Conservation (phyloP, 2,888 invertebrate species). For the Harpalus rufipes region DNA sequence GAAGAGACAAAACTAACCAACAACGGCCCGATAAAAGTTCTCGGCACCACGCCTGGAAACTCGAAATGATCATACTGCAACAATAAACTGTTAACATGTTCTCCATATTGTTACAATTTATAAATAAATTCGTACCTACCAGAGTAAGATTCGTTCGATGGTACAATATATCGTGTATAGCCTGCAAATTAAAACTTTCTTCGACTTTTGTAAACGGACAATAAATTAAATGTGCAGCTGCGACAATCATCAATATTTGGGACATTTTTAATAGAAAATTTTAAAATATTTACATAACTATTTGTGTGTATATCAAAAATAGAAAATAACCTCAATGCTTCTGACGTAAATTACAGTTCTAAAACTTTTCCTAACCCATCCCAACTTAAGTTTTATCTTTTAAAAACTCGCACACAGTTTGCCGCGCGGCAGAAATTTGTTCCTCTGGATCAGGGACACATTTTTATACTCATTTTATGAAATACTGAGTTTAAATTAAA, state of each 20-base stretch:
- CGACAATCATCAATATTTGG: conserved; percentile 86
- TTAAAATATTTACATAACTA: conserved; percentile 67
- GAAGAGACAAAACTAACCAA: conserved; percentile 87
- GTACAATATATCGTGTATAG: conserved; percentile 97
- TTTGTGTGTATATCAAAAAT: conserved; percentile 70
- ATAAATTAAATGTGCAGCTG: conserved; percentile 88
- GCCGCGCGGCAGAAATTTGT: too few relatives aligned
- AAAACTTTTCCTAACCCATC: too few relatives aligned
- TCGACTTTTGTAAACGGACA: conserved; percentile 99
- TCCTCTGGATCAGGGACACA: too few relatives aligned
- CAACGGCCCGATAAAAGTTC: conserved; percentile 96
- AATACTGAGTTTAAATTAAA: too few relatives aligned
- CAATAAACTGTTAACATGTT: conserved; percentile 20
- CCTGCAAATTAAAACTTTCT: conserved; percentile 99
- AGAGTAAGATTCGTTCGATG: conserved; percentile 89
- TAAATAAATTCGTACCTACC: conserved; percentile 79
- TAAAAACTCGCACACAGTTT: too few relatives aligned
- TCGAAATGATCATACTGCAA: conserved; percentile 97
- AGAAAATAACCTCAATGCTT: conserved; percentile 71
- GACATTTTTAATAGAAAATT: conserved; percentile 80
- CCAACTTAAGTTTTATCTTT: too few relatives aligned
- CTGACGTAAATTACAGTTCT: conserved; percentile 51
- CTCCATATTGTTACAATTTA: not conserved
- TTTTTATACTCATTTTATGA: too few relatives aligned
- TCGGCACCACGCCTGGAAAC: conserved; percentile 98